A percentile compares a stretch with the other conserved stretches of the same genome.
These are phyloP conservation scores for Strix uralensis DNA, from an alignment of 2,113 vertebrate genomes.

Conservation along the genomic window DNA sequence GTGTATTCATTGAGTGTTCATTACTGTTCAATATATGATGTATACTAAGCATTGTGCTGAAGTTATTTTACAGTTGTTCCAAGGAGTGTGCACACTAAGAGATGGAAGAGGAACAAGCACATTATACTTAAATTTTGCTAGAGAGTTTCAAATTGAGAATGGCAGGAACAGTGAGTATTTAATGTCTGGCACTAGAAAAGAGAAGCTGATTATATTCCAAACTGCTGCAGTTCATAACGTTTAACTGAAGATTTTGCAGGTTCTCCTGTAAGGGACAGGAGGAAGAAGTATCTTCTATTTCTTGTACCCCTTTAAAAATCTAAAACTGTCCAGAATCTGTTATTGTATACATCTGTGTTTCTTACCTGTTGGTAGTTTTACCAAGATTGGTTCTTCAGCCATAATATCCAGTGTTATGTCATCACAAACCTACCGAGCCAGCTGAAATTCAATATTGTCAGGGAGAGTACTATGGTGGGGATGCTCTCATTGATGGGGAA, in stretches of 20 bases:
- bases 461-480: not conserved
- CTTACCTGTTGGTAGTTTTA: not conserved
- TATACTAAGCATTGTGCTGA: not conserved
- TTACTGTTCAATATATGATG: fast-evolving
- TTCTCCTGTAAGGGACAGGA: not conserved
- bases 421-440: not conserved
- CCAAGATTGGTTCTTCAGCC: not conserved
- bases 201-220: not conserved
- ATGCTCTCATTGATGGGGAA: not conserved
- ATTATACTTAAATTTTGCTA: not conserved
- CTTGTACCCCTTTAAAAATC: not conserved
- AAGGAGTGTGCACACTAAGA: not conserved
- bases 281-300: not conserved
- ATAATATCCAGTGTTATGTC: not conserved
- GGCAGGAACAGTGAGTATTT: not conserved
- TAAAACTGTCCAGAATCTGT: not conserved
- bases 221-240: fast-evolving
- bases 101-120: not conserved
- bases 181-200: not conserved
- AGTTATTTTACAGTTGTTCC: not conserved
- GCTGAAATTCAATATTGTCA: not conserved
- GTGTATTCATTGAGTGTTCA: not conserved
- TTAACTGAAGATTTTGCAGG: not conserved
- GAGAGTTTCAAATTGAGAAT: not conserved
- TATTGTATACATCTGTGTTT: not conserved